Conservation (phyloP, 2,888 invertebrate species). For the Hartigia nigra region DNA sequence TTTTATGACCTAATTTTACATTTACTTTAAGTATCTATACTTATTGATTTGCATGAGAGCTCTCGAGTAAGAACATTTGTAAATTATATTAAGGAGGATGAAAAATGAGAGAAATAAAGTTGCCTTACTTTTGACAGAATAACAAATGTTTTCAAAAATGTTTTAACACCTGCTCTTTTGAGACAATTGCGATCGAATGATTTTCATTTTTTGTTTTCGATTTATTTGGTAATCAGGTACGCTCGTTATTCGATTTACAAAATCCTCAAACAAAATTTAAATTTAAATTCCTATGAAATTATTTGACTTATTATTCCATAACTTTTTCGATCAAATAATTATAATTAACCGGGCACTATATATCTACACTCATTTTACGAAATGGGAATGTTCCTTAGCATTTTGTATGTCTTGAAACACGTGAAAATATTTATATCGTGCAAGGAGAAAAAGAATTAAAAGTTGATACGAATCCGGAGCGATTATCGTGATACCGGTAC, state of each 20-base stretch:
- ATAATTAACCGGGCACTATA: background rate
- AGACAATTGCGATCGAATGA: background rate
- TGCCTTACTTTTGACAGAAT: slow-evolving; percentile 8
- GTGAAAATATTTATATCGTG: background rate
- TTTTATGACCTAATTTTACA: slow-evolving; percentile 48
- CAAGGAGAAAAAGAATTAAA: background rate
- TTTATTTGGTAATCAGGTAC: background rate
- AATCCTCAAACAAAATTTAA: background rate
- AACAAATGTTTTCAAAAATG: background rate
- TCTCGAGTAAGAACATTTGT: slow-evolving; percentile 53
- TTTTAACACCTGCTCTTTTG: background rate
- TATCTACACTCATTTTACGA: background rate
- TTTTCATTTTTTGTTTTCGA: background rate
- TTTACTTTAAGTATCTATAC: slow-evolving; percentile 53
- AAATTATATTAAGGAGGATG: slow-evolving; percentile 58
- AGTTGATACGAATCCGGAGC: background rate
- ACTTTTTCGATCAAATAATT: background rate
- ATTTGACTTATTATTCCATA: background rate
- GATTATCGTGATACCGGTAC: background rate
- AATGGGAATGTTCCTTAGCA: background rate
- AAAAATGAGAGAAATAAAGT: slow-evolving; percentile 51
- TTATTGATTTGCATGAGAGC: slow-evolving; percentile 56
- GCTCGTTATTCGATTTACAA: background rate
- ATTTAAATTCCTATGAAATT: background rate
- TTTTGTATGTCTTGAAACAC: background rate